Conservation (phyloP, 1,140 invertebrate species). For the Drosophila orosa region DNA sequence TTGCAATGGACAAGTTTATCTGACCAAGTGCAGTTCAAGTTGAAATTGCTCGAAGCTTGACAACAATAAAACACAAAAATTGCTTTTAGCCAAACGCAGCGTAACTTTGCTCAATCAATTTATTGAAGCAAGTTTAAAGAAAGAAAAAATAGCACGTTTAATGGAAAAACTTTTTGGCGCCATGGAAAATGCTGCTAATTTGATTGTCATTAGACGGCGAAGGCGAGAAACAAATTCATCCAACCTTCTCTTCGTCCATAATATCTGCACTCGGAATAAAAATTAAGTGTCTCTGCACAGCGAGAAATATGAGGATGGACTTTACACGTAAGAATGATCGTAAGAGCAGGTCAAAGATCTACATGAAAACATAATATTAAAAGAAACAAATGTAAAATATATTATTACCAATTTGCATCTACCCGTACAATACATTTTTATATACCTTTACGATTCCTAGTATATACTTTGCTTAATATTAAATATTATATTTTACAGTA, state of each 20-base stretch:
- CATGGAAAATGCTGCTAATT: slow-evolving; percentile 67
- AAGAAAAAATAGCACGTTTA: slow-evolving; percentile 53
- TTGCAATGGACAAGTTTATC: slow-evolving; percentile 33
- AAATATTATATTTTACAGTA: not conserved
- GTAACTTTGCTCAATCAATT: slow-evolving; percentile 58
- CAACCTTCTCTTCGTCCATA: slow-evolving; percentile 39
- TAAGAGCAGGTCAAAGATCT: no score
- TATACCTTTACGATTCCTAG: no score
- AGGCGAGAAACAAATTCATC: slow-evolving; percentile 44
- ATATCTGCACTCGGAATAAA: slow-evolving; percentile 14
- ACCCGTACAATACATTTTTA: no score
- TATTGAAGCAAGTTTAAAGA: slow-evolving; percentile 43
- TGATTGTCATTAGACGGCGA: slow-evolving; percentile 72
- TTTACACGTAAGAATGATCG: no score
- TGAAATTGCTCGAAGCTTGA: slow-evolving; percentile 40
- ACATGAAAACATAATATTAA: no score
- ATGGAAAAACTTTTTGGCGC: slow-evolving; percentile 79
- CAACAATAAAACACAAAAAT: slow-evolving; percentile 50
- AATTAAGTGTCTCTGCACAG: not conserved
- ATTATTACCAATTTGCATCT: no score
- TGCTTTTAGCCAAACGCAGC: slow-evolving; percentile 50
- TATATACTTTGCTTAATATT: no score
- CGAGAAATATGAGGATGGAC: not conserved
- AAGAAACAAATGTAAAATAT: no score
- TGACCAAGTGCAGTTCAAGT: slow-evolving; percentile 42